These are phyloP conservation scores for Ornithorhynchus anatinus DNA, from an alignment of 2,113 vertebrate genomes.

Conservation along the genomic window DNA sequence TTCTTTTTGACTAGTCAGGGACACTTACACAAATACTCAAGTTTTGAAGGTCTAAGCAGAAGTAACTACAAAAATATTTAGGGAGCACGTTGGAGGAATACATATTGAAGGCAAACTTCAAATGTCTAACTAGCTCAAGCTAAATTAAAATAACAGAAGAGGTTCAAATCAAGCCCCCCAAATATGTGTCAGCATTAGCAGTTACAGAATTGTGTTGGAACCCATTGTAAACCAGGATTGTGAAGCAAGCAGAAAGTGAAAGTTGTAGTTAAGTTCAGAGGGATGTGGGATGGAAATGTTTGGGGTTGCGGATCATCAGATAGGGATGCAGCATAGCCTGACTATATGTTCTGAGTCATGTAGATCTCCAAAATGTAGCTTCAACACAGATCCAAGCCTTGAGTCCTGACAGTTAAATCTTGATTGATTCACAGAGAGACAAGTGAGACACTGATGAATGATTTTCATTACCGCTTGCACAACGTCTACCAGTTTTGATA, in stretches of 20 bases:
- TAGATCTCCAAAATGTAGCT: not conserved
- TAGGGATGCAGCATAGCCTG: not conserved
- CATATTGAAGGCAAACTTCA: too few species aligned
- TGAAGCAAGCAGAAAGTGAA: not conserved
- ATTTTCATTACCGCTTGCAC: constrained; percentile 29
- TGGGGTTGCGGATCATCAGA: not conserved
- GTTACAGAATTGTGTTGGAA: too few species aligned
- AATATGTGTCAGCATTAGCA: too few species aligned
- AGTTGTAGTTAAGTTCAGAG: not conserved
- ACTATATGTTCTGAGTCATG: not conserved
- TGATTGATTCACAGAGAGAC: constrained; percentile 7
- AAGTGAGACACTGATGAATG: not conserved
- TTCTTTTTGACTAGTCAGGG: too few species aligned
- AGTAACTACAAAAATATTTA: too few species aligned
- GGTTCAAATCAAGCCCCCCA: too few species aligned
- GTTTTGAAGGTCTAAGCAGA: too few species aligned
- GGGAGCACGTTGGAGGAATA: too few species aligned
- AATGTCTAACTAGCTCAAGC: too few species aligned
- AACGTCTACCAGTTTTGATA: constrained; percentile 25
- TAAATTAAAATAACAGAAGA: too few species aligned
- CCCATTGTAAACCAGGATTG: too few species aligned
- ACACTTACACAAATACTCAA: too few species aligned
- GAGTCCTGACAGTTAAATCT: constrained; percentile 21
- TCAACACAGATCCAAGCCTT: constrained; percentile 18
- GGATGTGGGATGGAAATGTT: not conserved